Evolutionary conservation across 2,113 vertebrate species (phyloP).

Genomic region (Porphyrio hochstetteri): DNA sequence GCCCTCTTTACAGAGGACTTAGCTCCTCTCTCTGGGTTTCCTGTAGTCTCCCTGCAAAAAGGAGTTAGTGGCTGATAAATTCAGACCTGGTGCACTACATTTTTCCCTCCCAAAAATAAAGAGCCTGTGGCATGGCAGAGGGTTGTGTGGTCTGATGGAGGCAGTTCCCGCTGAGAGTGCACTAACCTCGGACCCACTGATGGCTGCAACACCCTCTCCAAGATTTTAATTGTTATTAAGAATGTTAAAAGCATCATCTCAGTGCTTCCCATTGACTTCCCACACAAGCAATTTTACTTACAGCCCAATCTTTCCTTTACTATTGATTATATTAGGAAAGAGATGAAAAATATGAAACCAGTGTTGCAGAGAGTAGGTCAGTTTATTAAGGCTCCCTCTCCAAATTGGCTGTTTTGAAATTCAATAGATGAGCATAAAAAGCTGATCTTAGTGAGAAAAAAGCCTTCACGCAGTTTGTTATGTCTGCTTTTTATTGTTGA

Average conservation of each 20-base stretch:
- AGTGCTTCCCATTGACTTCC: not conserved
- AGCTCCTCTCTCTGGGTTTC: not conserved
- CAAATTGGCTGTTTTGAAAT: conserved; percentile 17
- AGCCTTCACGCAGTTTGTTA: not conserved
- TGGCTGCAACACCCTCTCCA: not conserved
- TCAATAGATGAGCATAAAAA: not conserved
- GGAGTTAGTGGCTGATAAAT: not conserved
- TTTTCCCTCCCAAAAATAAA: not conserved
- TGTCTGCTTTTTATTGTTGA: not conserved
- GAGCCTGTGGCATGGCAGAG: not conserved
- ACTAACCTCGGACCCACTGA: not conserved
- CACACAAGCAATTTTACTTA: conserved; percentile 4
- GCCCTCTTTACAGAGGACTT: fast-evolving
- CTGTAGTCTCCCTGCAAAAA: not conserved
- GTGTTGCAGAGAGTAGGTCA: not conserved
- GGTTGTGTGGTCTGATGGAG: not conserved
- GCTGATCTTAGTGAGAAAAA: not conserved
- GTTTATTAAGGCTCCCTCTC: conserved; percentile 1
- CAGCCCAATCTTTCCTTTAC: conserved; percentile 5
- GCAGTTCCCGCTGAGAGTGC: not conserved
- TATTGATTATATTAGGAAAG: conserved; percentile 29
- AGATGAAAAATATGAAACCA: conserved; percentile 39
- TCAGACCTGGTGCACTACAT: not conserved
- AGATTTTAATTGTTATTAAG: not conserved
- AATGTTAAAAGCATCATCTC: not conserved